phyloP scores from a whole-genome alignment of 2,888 invertebrate species.

The Amphipyra berbera region DNA sequence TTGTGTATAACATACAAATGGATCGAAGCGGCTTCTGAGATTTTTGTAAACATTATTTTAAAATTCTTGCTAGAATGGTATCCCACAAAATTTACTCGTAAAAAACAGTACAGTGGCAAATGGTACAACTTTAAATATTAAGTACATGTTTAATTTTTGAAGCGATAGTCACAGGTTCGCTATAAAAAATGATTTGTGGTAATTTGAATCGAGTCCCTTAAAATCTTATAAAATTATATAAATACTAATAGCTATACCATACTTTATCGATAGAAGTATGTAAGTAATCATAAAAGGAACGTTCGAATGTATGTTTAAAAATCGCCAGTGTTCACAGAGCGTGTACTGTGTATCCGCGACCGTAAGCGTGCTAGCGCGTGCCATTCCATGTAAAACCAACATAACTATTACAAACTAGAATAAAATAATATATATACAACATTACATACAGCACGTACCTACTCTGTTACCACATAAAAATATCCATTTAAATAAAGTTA shows the following conservation, averaged over 20 bases:
- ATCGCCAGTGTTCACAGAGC: slow-evolving; percentile 29
- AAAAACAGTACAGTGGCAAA: no score
- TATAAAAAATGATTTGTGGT: no score
- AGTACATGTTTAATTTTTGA: no score
- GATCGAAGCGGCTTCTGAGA: no score
- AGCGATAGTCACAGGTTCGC: no score
- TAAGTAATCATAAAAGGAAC: slow-evolving; percentile 25
- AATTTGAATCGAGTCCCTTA: no score
- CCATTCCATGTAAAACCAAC: slow-evolving; percentile 32
- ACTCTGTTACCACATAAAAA: slow-evolving; percentile 32
- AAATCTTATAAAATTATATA: no score
- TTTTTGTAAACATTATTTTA: no score
- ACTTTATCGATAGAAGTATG: not conserved
- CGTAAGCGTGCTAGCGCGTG: slow-evolving; percentile 27
- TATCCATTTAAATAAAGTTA: slow-evolving; percentile 41
- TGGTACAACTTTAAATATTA: no score
- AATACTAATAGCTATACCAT: not conserved
- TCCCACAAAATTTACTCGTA: no score
- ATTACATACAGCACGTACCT: slow-evolving; percentile 14
- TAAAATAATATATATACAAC: slow-evolving; percentile 32
- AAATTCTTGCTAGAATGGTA: no score
- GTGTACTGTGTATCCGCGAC: slow-evolving; percentile 9
- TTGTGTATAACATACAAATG: no score
- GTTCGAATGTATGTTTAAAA: slow-evolving; percentile 27
- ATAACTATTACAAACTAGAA: slow-evolving; percentile 36